Base-by-base conservation (phyloP, 2,797 vertebrate species). In the Centropyge bicolor region DNA sequence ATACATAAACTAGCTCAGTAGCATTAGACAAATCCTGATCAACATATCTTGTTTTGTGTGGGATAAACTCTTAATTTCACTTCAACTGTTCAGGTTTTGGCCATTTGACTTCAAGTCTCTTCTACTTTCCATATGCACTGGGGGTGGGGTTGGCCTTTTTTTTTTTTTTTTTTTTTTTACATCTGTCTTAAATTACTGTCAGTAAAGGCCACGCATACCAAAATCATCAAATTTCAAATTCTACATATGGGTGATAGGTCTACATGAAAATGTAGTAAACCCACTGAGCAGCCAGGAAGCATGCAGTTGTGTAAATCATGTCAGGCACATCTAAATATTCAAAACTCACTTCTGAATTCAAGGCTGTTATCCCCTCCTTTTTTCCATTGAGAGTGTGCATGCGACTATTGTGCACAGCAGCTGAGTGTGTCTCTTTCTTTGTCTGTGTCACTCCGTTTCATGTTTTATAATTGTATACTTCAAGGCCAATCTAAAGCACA, bases 401-500 rank as follows among this genome's bases (percentile, higher is more conserved):
- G 81, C 16, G 52, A 80, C 61, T 59, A 20, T 31, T 52, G 69
- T 70, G 52, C 36, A 57, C 70, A 17, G 77, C 55, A 85, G 63
- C 81, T 56, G 72, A 76, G 75, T 80, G 57, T 52, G 60, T 77
- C 69, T 84, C 48, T 72, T 51, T 88, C 74, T 86, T 75, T 76
- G 55, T 84, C 81, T 74, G 64, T 85, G 69, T 91, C 90, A 85
- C 83, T 91, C 84, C 49, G 71, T 94, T 91, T 92, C 90, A 92
- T 81, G 89, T 91, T 88, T 92, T 87, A 90, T 92, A 93, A 94
- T 93, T 90, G 85, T 90, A 73, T 60, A 88, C 86, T 93, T 91
- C 87, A 92, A 88, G 88, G 86, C 83, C 85, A 88, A 88, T 93
- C 86, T 86, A 92, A 92, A 94, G 94, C 94, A 92, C 89, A 93